These are phyloP conservation scores for Dendropsophus ebraccatus DNA, from an alignment of 2,113 vertebrate genomes.

Conservation along the genomic window DNA sequence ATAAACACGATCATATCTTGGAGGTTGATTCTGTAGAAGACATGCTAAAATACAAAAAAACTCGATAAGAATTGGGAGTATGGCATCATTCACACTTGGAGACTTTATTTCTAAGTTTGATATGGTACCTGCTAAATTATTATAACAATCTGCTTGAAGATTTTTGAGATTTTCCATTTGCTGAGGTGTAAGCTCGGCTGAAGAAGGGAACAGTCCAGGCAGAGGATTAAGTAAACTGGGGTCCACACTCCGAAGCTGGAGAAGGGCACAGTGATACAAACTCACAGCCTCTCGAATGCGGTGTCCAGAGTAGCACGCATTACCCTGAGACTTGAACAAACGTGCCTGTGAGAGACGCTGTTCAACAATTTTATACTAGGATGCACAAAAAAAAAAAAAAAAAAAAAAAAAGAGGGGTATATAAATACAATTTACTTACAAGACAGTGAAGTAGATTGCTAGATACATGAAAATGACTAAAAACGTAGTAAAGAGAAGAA, in stretches of 20 bases:
- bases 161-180: slow-evolving; percentile 76
- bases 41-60: slow-evolving; percentile 73
- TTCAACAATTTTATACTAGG: slow-evolving; percentile 62
- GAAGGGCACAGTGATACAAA: slow-evolving; percentile 83
- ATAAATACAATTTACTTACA: neutral
- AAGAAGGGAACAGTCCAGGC: slow-evolving; percentile 73
- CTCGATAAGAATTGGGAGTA: neutral
- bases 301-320: slow-evolving; percentile 79
- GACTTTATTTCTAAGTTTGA: neutral
- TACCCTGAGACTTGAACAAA: slow-evolving; percentile 82
- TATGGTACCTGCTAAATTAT: slow-evolving; percentile 85
- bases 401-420: neutral
- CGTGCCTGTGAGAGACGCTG: slow-evolving; percentile 75
- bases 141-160: slow-evolving; percentile 88
- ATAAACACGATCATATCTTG: slow-evolving; percentile 83
- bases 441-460: too few relatives aligned
- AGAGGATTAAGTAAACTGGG: slow-evolving; percentile 72
- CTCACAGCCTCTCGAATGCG: slow-evolving; percentile 84
- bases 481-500: too few relatives aligned
- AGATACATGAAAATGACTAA: too few relatives aligned
- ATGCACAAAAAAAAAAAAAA: neutral
- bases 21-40: slow-evolving; percentile 81
- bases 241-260: slow-evolving; percentile 83
- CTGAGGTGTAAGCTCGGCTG: slow-evolving; percentile 69
- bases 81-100: neutral